Base-by-base conservation (phyloP, 64 coral and sea anemone genomes). In the Actinia tenebrosa region DNA sequence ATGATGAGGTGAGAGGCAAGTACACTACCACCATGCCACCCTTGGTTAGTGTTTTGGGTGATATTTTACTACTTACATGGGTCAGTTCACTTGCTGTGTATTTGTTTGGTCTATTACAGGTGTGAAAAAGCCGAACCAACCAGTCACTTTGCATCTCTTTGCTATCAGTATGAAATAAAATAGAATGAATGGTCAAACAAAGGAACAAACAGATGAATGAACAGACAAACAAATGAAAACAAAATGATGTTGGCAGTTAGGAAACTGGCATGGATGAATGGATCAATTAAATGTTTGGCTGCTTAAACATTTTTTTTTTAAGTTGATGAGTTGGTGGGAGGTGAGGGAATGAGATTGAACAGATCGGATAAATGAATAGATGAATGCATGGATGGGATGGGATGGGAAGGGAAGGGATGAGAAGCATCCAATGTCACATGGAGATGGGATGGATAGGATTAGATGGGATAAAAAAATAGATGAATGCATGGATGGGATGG, bases 111-210 rank as follows among this genome's bases (percentile, higher is more conserved):
- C 96, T 92, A 47, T 98, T 94, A 45, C 96, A 98, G 15, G 90
- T 94, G 64, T 98, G 90, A 64, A 95, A 98, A 47, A 98, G 84
- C 62, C 88, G 91, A 22, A 92, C 61, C 58, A 98, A 58, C 96
- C 96, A 98, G 88, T 98, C 92, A 71, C 50, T 87, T 84, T 90
- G 91, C 45, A 84, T 22, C 26, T 98, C 93, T 87, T 95, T 98
- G 56, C 96, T 98, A 71, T 75, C 25, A 13, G 42, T 42, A 75
- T 75, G 14, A 75, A 27, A 75, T 66, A 23, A 23, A 23, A 23
- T 23, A 66, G 63, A n/a, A 58, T 58, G 15, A 66, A 66, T n/a
- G 63, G 1, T 37, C 30, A 37, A 37, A 37, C 30, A 37, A 37
- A 37, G 30, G 30, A 37, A 37, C 30, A 37, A 37, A 37, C 30